Evolutionary conservation across 2,888 invertebrate genomes (phyloP).

Genomic region (Eupeodes luniger): DNA sequence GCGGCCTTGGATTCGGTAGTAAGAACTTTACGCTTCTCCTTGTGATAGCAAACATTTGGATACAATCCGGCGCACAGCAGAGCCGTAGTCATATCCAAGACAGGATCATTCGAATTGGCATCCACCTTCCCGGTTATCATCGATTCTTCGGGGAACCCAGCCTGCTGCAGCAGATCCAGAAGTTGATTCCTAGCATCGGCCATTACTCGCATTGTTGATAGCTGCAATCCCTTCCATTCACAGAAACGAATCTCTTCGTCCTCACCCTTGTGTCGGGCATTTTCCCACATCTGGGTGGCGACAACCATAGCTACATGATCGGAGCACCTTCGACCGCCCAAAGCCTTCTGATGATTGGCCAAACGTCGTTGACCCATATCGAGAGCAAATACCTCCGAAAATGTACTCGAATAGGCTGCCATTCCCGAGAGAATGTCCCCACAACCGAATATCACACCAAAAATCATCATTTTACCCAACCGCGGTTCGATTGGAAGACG

Average conservation of each 20-base stretch:
- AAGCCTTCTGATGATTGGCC: constrained; percentile 92
- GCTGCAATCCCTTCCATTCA: constrained; percentile 94
- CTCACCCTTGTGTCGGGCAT: constrained; percentile 88
- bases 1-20: constrained; percentile 98
- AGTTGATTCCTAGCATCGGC: constrained; percentile 94
- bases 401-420: constrained; percentile 97
- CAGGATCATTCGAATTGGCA: constrained; percentile 90
- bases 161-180: constrained; percentile 87
- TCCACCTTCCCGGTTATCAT: constrained; percentile 90
- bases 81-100: constrained; percentile 92
- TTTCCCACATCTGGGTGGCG: constrained; percentile 94
- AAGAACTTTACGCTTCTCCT: constrained; percentile 97
- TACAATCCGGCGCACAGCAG: constrained; percentile 96
- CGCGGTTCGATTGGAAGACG: constrained; percentile 98
- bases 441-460: constrained; percentile 95
- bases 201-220: constrained; percentile 95
- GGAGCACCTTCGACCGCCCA: constrained; percentile 94
- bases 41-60: constrained; percentile 98
- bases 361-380: constrained; percentile 91
- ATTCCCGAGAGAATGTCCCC: constrained; percentile 96
- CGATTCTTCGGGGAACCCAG: constrained; percentile 96
- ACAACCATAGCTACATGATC: constrained; percentile 98
- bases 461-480: constrained; percentile 98
- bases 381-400: constrained; percentile 96
- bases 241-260: constrained; percentile 93